Evolutionary conservation across 1,140 invertebrate species (phyloP), one percentile per base, ranked within the genome.

Genomic region (Neoseiulus cucumeris): DNA sequence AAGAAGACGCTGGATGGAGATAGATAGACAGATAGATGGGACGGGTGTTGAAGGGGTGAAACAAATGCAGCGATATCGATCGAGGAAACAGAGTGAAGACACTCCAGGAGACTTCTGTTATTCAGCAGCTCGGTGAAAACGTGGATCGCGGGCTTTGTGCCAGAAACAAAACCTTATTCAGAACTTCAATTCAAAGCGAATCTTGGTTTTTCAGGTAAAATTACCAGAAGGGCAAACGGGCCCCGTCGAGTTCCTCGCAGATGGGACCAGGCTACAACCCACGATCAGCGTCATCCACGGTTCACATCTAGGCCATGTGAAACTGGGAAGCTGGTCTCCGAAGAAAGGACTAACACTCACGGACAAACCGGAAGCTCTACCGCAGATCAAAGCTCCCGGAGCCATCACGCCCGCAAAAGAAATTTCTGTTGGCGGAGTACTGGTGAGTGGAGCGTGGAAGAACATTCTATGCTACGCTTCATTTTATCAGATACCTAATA

Each of bases 361-460:
- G 14, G 51, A 59, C 51, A 59, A 59, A 9, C 51, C 51, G 2
- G 51, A 59, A 59, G 51, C 51, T 29, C 22, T 59, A 2, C 51
- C 51, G 17, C 51, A 59, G 33, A 59, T 59, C 51, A 59, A 59
- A 25, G 51, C 51, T n/a, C 51, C 51, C 22, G 51, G 51, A 20
- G 51, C 51, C 51, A 59, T 59, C 51, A 59, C 51, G 22, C 51
- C 51, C 22, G 33, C 25, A 25, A 59, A 59, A 59, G 51, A 59
- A 59, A 59, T 59, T 29, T 59, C 51, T 25, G 51, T 59, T 5
- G 51, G 51, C 33, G 51, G 51, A 59, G 33, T 59, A 1, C 51
- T 59, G 25, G 51, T 59, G 51, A 59, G 51, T 59, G 9, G 25
- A 59, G 14, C 17, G 22, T n/a, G n/a, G n/a, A n/a, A n/a, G n/a